Evolutionary conservation across 2,797 vertebrate species (phyloP).

Genomic region (Coranthus polyacanthus): DNA sequence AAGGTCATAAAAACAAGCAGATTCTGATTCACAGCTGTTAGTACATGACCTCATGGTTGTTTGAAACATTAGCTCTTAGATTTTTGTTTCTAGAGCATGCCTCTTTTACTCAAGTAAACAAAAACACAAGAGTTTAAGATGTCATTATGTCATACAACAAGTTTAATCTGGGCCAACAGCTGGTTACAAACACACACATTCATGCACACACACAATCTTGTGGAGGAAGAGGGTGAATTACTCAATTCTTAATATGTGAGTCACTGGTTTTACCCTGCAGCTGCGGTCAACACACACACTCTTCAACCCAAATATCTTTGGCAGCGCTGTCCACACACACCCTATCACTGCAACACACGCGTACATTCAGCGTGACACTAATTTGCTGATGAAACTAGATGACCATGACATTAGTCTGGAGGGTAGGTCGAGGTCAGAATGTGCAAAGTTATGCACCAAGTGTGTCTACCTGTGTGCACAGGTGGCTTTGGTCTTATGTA

Average conservation of each 20-base stretch:
- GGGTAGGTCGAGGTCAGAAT: slow-evolving; percentile 34
- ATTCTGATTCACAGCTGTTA: slow-evolving; percentile 27
- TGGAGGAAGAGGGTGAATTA: slow-evolving; percentile 26
- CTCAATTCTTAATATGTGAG: slow-evolving; percentile 54
- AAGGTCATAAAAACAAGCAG: neutral
- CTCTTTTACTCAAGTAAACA: slow-evolving; percentile 29
- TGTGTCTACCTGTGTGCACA: slow-evolving; percentile 24
- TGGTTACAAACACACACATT: slow-evolving; percentile 34
- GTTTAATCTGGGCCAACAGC: slow-evolving; percentile 63
- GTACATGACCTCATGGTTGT: slow-evolving; percentile 54
- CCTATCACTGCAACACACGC: slow-evolving; percentile 34
- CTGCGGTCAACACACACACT: slow-evolving; percentile 58
- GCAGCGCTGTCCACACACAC: slow-evolving; percentile 58
- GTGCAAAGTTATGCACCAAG: neutral
- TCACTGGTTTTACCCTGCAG: slow-evolving; percentile 64
- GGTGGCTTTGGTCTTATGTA: neutral
- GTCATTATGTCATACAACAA: slow-evolving; percentile 43
- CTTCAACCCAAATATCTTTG: slow-evolving; percentile 76
- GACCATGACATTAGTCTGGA: slow-evolving; percentile 38
- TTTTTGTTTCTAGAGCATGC: neutral
- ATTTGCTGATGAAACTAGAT: slow-evolving; percentile 50
- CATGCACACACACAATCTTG: neutral
- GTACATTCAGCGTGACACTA: slow-evolving; percentile 43
- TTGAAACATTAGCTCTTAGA: slow-evolving; percentile 47
- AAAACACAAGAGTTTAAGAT: slow-evolving; percentile 43